Percentiles rank a stretch among this genome's conserved stretches.
Evolutionary conservation across 2,888 invertebrate species (phyloP).

Genomic region (Caenorhabditis zanzibari): DNA sequence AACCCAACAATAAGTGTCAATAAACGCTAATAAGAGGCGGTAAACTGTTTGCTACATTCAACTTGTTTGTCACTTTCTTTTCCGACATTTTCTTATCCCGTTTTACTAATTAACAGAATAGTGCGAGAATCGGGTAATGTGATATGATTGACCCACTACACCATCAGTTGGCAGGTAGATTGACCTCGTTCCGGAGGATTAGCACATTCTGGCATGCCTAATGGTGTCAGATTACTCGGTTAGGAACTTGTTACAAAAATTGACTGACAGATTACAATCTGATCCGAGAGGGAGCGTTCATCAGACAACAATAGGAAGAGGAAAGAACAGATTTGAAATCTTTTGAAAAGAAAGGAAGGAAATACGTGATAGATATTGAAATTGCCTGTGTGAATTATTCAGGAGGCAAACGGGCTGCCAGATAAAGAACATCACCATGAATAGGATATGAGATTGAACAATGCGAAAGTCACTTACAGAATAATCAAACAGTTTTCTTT

Average conservation of each 20-base stretch:
- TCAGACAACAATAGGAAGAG: constrained; percentile 15
- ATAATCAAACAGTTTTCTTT: constrained; percentile 59
- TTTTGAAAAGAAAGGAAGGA: constrained; percentile 31
- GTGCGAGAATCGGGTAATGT: constrained; percentile 52
- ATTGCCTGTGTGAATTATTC: constrained; percentile 53
- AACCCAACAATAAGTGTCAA: constrained; percentile 40
- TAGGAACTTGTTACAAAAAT: constrained; percentile 64
- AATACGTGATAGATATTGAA: constrained; percentile 56
- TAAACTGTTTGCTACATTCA: constrained; percentile 47
- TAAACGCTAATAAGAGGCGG: constrained; percentile 37
- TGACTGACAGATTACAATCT: constrained; percentile 62
- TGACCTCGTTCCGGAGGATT: constrained; percentile 54
- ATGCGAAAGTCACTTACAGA: constrained; percentile 56
- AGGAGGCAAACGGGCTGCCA: constrained; percentile 48
- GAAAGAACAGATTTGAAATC: constrained; percentile 39
- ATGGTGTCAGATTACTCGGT: constrained; percentile 53
- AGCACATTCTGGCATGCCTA: constrained; percentile 49
- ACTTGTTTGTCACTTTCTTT: constrained; percentile 17
- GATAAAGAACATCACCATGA: constrained; percentile 64
- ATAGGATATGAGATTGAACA: constrained; percentile 64
- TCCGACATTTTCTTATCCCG: not conserved
- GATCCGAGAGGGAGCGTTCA: constrained; percentile 10
- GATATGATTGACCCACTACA: constrained; percentile 47
- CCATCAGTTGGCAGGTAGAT: constrained; percentile 24
- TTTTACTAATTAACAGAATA: constrained; percentile 37